A percentile compares a stretch with the other conserved stretches of the same genome.
Conservation (phyloP, 1,140 invertebrate species). For the Rhopalosiphum padi region DNA sequence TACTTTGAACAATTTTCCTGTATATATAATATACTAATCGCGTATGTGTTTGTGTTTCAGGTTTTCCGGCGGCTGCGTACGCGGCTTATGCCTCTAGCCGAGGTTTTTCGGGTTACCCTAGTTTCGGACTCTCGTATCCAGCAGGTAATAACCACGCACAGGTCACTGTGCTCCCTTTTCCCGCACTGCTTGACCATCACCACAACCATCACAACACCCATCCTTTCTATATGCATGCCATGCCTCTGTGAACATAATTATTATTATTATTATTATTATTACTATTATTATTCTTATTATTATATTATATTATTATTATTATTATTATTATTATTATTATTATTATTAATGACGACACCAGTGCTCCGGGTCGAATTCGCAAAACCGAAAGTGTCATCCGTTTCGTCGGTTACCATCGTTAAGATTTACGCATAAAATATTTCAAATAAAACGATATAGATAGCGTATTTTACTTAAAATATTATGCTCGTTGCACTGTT, state of each 20-base stretch:
- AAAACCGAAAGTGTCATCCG: background rate
- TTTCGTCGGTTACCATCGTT: background rate
- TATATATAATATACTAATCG: background rate
- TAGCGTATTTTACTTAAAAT: background rate
- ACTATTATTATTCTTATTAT: slow-evolving; percentile 38
- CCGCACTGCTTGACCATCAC: slow-evolving; percentile 72
- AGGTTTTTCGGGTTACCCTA: slow-evolving; percentile 94
- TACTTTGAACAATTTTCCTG: background rate
- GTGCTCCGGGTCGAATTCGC: slow-evolving; percentile 44
- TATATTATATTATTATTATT: slow-evolving; percentile 36
- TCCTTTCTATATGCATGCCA: slow-evolving; percentile 74
- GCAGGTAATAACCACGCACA: slow-evolving; percentile 77
- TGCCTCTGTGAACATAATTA: slow-evolving; percentile 77
- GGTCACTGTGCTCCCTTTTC: slow-evolving; percentile 67
- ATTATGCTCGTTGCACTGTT: background rate
- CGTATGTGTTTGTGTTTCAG: slow-evolving; percentile 69
- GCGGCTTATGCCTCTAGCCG: slow-evolving; percentile 92
- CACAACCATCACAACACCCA: slow-evolving; percentile 65
- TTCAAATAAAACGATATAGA: background rate
- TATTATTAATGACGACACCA: slow-evolving; percentile 22
- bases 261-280: slow-evolving; percentile 38
- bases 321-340: slow-evolving; percentile 44
- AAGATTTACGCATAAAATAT: background rate
- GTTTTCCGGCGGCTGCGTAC: slow-evolving; percentile 91
- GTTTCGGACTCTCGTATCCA: slow-evolving; percentile 93